Evolutionary conservation across 2,888 invertebrate genomes (phyloP), one percentile per base, ranked within the genome.

Genomic region (Copidosoma aretas): DNA sequence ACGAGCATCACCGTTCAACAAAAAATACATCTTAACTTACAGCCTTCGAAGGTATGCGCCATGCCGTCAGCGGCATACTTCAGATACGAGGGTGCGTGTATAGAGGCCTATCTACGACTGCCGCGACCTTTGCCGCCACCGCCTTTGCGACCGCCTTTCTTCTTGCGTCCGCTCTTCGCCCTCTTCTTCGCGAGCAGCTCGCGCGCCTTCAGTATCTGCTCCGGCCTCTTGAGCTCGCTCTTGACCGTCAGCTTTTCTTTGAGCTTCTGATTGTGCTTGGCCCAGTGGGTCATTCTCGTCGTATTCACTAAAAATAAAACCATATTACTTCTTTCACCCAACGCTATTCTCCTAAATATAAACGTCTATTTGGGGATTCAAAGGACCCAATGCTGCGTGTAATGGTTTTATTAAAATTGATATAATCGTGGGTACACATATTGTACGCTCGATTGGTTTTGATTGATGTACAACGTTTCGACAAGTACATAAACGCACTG

Each of bases 181-280:
- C 74, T 86, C 84, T 77, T 88, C 85, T 76, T 87, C 85, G 80
- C 84, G 77, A 75, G 84, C 84, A 75, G 86, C 67, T 87, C 85
- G 66, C 93, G 87, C 39, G 89, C 88, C 81, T 94, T 94, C 43
- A 93, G 87, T 75, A 94, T 91, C 82, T 93, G 91, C 73, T 93
- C 92, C 63, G 91, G 90, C 80, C 89, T 86, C 77, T 89, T 75
- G 24, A 76, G 39, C 22, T 76, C 76, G 25, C 56, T 72, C 66
- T 70, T 74, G 12, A 24, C 66, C 60, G 60, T 69, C 0, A 82
- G 86, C 81, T 90, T 90, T 70, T 87, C 84, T 73, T 89, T 88
- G 3, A 90, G 69, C 71, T 93, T 92, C 71, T 90, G 89, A 84
- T 93, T 94, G 82, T 93, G 92, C 59, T 91, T 89, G 59, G 91